phyloP scores from a whole-genome alignment of 2,797 vertebrate genomes.

The Vireo griseus region DNA sequence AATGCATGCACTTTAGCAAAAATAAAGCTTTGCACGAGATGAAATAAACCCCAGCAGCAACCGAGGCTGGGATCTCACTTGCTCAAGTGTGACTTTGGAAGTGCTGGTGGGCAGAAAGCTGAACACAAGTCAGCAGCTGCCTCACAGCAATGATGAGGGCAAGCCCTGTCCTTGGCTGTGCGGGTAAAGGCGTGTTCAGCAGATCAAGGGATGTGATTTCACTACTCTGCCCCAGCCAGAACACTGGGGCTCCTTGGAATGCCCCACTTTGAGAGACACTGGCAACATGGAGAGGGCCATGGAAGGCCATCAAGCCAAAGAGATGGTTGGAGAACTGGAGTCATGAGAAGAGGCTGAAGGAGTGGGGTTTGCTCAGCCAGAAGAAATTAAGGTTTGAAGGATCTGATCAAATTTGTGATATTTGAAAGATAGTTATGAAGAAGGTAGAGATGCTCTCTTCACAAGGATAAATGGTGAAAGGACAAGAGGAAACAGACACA shows the following conservation, averaged over 20 bases:
- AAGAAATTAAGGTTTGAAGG: background rate
- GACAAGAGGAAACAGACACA: background rate
- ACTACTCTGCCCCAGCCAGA: background rate
- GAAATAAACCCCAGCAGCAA: background rate
- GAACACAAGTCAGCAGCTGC: background rate
- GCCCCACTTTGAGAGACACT: background rate
- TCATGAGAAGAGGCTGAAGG: background rate
- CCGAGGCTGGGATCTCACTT: background rate
- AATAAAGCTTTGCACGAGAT: background rate
- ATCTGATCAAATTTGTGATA: background rate
- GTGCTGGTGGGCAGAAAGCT: background rate
- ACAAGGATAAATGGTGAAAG: background rate
- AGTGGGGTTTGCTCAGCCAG: background rate
- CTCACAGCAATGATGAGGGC: background rate
- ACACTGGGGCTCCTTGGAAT: background rate
- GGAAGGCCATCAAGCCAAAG: background rate
- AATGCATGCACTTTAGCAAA: background rate
- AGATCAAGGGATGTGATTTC: background rate
- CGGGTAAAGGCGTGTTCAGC: background rate
- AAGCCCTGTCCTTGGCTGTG: background rate
- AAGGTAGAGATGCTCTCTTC: background rate
- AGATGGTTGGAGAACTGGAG: background rate
- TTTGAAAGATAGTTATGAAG: background rate
- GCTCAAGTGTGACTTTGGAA: background rate
- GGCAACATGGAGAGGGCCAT: background rate